Percentiles rank a stretch among this genome's conserved stretches.
phyloP scores from a whole-genome alignment of 1,140 invertebrate genomes.

The Goniozus legneri region DNA sequence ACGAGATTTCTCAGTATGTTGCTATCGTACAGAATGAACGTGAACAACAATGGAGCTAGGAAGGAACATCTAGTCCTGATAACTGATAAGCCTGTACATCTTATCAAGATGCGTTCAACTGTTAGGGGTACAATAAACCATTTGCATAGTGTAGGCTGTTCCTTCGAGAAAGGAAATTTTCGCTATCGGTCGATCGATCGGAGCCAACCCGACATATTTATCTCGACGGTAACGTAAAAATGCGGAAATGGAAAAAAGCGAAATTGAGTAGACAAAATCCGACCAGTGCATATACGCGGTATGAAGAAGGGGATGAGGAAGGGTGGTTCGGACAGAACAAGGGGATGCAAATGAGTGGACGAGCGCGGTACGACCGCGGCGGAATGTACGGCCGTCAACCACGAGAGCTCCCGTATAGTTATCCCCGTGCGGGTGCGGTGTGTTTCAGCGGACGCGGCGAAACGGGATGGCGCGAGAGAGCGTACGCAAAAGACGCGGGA shows the following conservation, averaged over 20 bases:
- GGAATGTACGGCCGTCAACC: conserved; percentile 22
- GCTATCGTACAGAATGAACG: not conserved
- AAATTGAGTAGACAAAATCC: not conserved
- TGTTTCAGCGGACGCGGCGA: conserved; percentile 8
- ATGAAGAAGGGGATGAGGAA: too few relatives aligned
- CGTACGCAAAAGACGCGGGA: conserved; percentile 5
- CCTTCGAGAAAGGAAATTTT: not conserved
- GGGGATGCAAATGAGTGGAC: conserved; percentile 41
- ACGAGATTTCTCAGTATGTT: not conserved
- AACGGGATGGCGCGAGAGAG: conserved; percentile 2
- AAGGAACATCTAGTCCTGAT: too few relatives aligned
- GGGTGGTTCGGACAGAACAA: conserved; percentile 24
- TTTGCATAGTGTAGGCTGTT: too few relatives aligned
- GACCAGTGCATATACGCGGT: too few relatives aligned
- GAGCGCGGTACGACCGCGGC: conserved; percentile 35
- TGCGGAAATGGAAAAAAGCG: not conserved
- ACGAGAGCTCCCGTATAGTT: too few relatives aligned
- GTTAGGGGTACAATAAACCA: too few relatives aligned
- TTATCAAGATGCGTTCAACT: too few relatives aligned
- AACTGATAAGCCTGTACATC: too few relatives aligned
- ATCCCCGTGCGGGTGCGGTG: too few relatives aligned
- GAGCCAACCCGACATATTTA: not conserved
- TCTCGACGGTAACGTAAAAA: not conserved
- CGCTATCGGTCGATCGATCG: too few relatives aligned
- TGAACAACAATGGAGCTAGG: not conserved